Base-by-base conservation (phyloP, 30 jellyfish, hydroid and myxozoan genomes). In the Hydractinia symbiolongicarpus region DNA sequence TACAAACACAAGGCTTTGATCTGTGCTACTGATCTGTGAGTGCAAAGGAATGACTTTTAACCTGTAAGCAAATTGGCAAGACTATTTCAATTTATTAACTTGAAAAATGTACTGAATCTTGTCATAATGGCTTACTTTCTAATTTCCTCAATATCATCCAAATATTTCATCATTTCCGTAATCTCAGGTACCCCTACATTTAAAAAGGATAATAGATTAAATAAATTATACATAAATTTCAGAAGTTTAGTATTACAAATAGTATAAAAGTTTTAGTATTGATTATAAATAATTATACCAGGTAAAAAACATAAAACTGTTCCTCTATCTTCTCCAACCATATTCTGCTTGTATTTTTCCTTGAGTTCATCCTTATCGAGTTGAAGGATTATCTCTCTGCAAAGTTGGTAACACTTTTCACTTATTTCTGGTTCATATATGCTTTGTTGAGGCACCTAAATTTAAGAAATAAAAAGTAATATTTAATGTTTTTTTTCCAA, bases 251-350 rank as follows among this genome's bases (percentile, higher is more conserved):
- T 30, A 30, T 30, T 30, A 2, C 44, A 30, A 30, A 30, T 30
- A 30, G 44, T 30, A 30, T 30, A 30, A 30, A 30, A 30, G 44
- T 30, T n/a, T n/a, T 30, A 30, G 17, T 3, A 58, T 58, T 11
- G 19, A 58, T 11, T 58, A 11, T 58, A 11, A 13, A 60, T 55
- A 13, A 7, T 14, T 60, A 62, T 53, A 83, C 99, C 99, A 66
- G 99, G 99, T 9, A 95, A 79, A 73, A 95, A 95, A 58, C 87
- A 88, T 52, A 95, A 94, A 58, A 90, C 97, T 15, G 98, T 85
- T 78, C 98, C 98, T 71, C 98, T 80, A 2, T 68, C 51, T 14
- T 51, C 66, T 6, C 90, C 83, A 66, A 88, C 83, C 76, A 64
- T 67, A 20, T 69, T 52, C 49, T 84, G 88, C 5, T 17, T 78